Conservation (phyloP, 2,888 invertebrate species). For the Cheilosia urbana region DNA sequence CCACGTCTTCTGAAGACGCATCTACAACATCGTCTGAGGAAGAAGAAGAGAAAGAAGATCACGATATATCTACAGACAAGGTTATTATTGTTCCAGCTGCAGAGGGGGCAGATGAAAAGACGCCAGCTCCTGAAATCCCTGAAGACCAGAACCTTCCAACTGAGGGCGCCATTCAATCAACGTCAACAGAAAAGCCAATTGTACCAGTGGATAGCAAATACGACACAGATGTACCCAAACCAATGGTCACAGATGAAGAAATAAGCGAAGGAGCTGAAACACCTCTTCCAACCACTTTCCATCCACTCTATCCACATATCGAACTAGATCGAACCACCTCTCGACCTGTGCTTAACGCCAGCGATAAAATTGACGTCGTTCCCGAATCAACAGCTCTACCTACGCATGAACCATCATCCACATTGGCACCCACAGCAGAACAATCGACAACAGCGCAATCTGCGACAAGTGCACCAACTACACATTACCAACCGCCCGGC, state of each 20-base stretch:
- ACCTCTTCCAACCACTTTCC: slow-evolving; percentile 77
- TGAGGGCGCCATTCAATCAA: slow-evolving; percentile 31
- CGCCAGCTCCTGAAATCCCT: slow-evolving; percentile 45
- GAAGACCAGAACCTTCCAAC: slow-evolving; percentile 49
- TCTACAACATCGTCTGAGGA: slow-evolving; percentile 73
- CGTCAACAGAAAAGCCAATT: slow-evolving; percentile 32
- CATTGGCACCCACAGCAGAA: slow-evolving; percentile 36
- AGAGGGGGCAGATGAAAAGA: slow-evolving; percentile 26
- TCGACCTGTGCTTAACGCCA: slow-evolving; percentile 53
- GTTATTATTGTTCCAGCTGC: slow-evolving; percentile 10
- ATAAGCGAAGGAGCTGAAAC: slow-evolving; percentile 69
- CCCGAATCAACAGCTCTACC: slow-evolving; percentile 24
- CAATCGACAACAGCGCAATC: slow-evolving; percentile 56
- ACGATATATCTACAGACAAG: slow-evolving; percentile 29
- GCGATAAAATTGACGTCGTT: slow-evolving; percentile 38
- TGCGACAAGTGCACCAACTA: slow-evolving; percentile 77
- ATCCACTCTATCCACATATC: slow-evolving; percentile 79
- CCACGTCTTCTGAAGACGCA: slow-evolving; percentile 37
- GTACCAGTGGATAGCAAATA: slow-evolving; percentile 18
- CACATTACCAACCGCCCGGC: slow-evolving; percentile 79
- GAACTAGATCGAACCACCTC: slow-evolving; percentile 69
- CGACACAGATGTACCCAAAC: slow-evolving; percentile 61
- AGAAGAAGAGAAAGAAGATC: slow-evolving; percentile 44
- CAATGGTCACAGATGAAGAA: slow-evolving; percentile 63
- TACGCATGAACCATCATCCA: slow-evolving; percentile 2